Conservation (phyloP, 2,888 invertebrate species). For the Tuta absoluta region DNA sequence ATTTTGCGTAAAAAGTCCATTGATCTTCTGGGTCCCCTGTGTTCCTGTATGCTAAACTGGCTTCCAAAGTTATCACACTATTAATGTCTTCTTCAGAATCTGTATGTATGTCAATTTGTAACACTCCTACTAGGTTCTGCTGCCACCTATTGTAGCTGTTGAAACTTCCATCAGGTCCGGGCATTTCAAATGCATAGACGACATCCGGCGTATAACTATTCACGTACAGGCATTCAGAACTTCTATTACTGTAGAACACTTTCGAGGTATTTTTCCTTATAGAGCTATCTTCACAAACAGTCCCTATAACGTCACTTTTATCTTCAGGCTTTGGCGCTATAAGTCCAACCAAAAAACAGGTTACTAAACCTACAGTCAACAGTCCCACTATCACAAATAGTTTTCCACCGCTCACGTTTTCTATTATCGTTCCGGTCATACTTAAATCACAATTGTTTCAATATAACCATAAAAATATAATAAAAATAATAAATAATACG, state of each 20-base stretch:
- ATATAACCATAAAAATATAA: background rate
- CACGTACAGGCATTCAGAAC: conserved; percentile 81
- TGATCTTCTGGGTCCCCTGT: conserved; percentile 87
- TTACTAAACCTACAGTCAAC: conserved; percentile 89
- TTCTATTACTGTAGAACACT: conserved; percentile 90
- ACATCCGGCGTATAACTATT: conserved; percentile 81
- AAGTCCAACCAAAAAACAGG: conserved; percentile 94
- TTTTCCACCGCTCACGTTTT: conserved; percentile 97
- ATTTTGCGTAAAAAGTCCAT: conserved; percentile 93
- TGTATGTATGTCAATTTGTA: conserved; percentile 92
- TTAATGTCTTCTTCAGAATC: conserved; percentile 83
- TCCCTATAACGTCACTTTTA: conserved; percentile 89
- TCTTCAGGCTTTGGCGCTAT: conserved; percentile 94
- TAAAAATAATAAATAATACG: background rate
- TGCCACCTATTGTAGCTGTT: conserved; percentile 98
- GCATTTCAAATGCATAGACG: conserved; percentile 94
- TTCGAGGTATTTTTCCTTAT: conserved; percentile 84
- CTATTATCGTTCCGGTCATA: conserved; percentile 97
- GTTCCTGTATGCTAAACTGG: conserved; percentile 92
- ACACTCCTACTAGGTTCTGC: conserved; percentile 95
- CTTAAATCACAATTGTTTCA: conserved; percentile 40
- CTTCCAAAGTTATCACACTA: conserved; percentile 88
- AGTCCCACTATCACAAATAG: conserved; percentile 90
- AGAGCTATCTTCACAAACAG: conserved; percentile 89
- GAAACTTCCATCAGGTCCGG: conserved; percentile 87